Percentiles rank a stretch among this genome's conserved stretches.
phyloP scores from a whole-genome alignment of 1,140 invertebrate genomes.

The Melanaphis sacchari region DNA sequence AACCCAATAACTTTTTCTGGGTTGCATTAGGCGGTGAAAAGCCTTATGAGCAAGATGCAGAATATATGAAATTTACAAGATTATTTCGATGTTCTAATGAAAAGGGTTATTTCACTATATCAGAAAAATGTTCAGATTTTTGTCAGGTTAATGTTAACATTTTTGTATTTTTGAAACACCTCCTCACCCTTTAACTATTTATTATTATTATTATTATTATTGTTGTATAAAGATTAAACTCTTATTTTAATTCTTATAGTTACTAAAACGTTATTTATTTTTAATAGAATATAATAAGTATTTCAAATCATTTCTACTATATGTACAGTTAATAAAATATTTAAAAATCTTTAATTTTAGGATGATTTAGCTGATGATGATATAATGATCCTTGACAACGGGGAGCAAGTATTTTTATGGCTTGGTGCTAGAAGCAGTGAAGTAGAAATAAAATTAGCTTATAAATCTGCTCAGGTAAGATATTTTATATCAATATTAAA shows the following conservation, averaged over 20 bases:
- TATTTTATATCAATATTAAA: not conserved
- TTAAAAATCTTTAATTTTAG: conserved; percentile 65
- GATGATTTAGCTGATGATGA: conserved; percentile 99
- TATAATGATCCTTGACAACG: conserved; percentile 99
- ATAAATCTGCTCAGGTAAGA: conserved; percentile 94
- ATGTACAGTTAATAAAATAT: not conserved
- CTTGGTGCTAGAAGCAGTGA: conserved; percentile 94
- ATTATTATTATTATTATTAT: not conserved
- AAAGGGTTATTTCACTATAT: conserved; percentile 98
- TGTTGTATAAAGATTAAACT: too few species aligned
- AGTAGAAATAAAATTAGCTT: conserved; percentile 98
- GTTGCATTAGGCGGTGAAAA: conserved; percentile 92
- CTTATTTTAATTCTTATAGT: too few species aligned
- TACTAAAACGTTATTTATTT: not conserved
- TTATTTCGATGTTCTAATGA: conserved; percentile 99
- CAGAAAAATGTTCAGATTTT: conserved; percentile 99
- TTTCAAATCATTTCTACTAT: not conserved
- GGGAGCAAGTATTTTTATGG: conserved; percentile 98
- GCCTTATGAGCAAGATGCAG: conserved; percentile 88
- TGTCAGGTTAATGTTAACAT: conserved; percentile 82
- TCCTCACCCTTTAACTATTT: not conserved
- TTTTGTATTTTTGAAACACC: not conserved
- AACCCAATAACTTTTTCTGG: conserved; percentile 99
- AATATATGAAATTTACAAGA: conserved; percentile 93
- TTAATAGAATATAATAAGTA: not conserved